These are phyloP conservation scores for Proterorhinus semilunaris DNA, from an alignment of 2,113 vertebrate genomes.

Conservation along the genomic window DNA sequence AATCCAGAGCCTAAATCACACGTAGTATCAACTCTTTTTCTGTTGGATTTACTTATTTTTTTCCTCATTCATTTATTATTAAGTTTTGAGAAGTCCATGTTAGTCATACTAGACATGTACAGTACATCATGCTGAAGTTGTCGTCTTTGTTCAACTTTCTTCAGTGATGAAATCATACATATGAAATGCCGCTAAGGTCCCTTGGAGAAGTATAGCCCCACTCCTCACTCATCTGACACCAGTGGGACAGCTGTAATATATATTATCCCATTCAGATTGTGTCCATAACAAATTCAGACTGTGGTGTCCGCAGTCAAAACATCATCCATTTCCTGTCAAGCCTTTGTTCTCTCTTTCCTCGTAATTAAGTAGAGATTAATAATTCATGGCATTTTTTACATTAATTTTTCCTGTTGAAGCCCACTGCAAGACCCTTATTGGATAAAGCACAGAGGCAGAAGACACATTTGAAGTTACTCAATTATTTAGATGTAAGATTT, in stretches of 20 bases:
- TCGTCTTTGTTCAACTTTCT: no score
- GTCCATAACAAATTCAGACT: slow-evolving; percentile 64
- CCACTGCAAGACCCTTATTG: slow-evolving; percentile 64
- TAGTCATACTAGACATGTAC: no score
- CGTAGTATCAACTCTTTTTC: no score
- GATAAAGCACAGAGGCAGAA: slow-evolving; percentile 63
- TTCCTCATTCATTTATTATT: no score
- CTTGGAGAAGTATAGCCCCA: slow-evolving; percentile 35
- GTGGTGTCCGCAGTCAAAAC: slow-evolving; percentile 65
- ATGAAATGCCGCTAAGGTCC: slow-evolving; percentile 42
- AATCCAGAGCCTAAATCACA: no score
- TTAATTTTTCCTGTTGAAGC: slow-evolving; percentile 61
- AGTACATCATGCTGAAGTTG: no score
- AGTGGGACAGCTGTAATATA: slow-evolving; percentile 61
- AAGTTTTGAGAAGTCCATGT: background rate
- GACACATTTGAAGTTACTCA: slow-evolving; percentile 70
- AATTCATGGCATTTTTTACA: slow-evolving; percentile 63
- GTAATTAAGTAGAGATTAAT: slow-evolving; percentile 79
- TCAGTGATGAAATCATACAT: no score
- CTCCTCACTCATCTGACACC: slow-evolving; percentile 49
- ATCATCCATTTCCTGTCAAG: slow-evolving; percentile 70
- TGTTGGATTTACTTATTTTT: no score
- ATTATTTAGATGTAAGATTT: slow-evolving; percentile 75
- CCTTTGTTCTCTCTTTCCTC: slow-evolving; percentile 45
- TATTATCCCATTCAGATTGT: slow-evolving; percentile 64